Evolutionary conservation across 2,113 vertebrate species (phyloP).

Genomic region (Chaetops frenatus): DNA sequence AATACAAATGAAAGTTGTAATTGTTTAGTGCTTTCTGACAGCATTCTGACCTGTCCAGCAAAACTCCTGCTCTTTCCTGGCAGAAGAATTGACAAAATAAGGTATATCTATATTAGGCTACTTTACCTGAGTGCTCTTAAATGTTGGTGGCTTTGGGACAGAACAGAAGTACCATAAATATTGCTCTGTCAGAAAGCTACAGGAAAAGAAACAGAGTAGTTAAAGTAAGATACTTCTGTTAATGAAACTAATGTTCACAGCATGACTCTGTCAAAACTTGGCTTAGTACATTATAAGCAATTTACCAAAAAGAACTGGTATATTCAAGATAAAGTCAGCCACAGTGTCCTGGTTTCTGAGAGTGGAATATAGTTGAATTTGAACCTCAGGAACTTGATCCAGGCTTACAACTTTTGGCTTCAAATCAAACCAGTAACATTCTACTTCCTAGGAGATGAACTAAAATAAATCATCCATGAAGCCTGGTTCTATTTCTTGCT

Average conservation of each 20-base stretch:
- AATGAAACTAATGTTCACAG: background rate
- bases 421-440: slow-evolving; percentile 11
- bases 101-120: background rate
- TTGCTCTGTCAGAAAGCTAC: background rate
- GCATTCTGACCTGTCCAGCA: background rate
- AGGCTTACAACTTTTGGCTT: slow-evolving; percentile 33
- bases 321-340: background rate
- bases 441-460: slow-evolving; percentile 34
- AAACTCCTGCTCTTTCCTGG: background rate
- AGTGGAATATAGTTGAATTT: background rate
- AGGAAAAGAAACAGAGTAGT: background rate
- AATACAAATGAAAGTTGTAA: background rate
- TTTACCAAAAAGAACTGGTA: background rate
- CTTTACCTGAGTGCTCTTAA: background rate
- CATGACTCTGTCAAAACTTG: background rate
- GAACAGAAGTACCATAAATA: background rate
- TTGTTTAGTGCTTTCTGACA: background rate
- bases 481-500: slow-evolving; percentile 21
- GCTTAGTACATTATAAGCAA: background rate
- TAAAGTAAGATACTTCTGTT: background rate
- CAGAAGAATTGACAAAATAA: background rate
- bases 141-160: background rate
- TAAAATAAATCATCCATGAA: slow-evolving; percentile 36
- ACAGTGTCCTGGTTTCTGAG: background rate
- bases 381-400: slow-evolving; percentile 3